Conservation (phyloP, 2,888 invertebrate genomes). For the Plutella xylostella region DNA sequence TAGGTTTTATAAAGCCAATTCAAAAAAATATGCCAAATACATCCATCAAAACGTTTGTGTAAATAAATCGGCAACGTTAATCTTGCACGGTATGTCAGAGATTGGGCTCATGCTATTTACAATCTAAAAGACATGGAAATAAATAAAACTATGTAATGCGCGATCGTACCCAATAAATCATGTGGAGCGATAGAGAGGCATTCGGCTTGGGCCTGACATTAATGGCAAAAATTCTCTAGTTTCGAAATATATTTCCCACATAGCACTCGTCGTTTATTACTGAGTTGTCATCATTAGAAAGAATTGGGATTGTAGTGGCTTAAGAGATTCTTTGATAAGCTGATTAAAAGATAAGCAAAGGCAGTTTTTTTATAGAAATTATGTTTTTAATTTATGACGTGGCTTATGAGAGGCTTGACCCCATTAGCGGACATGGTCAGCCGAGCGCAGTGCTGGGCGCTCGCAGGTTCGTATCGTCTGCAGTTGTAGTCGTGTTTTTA, state of each 20-base stretch:
- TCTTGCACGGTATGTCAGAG: slow-evolving; percentile 21
- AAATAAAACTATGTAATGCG: slow-evolving; percentile 57
- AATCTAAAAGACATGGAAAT: slow-evolving; percentile 49
- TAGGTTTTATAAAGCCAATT: slow-evolving; percentile 19
- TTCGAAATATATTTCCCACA: slow-evolving; percentile 49
- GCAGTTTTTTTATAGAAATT: too few species aligned
- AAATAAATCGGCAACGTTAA: slow-evolving; percentile 56
- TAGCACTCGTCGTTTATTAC: slow-evolving; percentile 13
- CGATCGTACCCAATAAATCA: slow-evolving; percentile 47
- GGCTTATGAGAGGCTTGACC: too few species aligned
- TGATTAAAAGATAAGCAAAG: background rate
- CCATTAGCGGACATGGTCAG: too few species aligned
- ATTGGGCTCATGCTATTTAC: slow-evolving; percentile 41
- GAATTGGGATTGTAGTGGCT: background rate
- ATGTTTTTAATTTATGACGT: too few species aligned
- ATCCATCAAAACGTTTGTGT: slow-evolving; percentile 52
- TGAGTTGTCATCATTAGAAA: slow-evolving; percentile 21
- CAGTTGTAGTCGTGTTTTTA: too few species aligned
- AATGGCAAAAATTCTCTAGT: slow-evolving; percentile 46
- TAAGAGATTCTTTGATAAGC: background rate
- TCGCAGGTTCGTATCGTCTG: too few species aligned
- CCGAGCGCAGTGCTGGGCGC: too few species aligned
- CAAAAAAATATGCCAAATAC: slow-evolving; percentile 20
- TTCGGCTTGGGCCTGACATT: slow-evolving; percentile 29
- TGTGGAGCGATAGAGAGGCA: slow-evolving; percentile 18